Percentiles rank a stretch among this genome's conserved stretches.
phyloP scores from a whole-genome alignment of 2,888 invertebrate genomes.

The Stictocephala bisonia region DNA sequence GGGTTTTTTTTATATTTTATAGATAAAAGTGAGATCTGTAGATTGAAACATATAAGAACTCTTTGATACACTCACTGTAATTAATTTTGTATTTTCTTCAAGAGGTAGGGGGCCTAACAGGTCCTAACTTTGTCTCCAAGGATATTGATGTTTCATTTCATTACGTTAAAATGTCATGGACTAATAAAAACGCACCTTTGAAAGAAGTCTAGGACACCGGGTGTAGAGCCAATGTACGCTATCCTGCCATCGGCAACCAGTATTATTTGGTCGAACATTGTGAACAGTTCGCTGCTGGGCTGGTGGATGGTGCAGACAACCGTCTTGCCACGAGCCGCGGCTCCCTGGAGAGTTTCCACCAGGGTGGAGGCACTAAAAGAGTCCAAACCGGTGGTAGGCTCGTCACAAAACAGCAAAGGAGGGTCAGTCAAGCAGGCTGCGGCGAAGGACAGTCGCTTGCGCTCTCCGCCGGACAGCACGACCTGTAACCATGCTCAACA shows the following conservation, averaged over 20 bases:
- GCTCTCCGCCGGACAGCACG: conserved; percentile 91
- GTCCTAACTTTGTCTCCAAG: no score
- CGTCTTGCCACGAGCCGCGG: conserved; percentile 75
- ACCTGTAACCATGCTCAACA: conserved; percentile 50
- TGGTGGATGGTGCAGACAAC: conserved; percentile 95
- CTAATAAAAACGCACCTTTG: conserved; percentile 75
- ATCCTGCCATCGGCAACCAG: conserved; percentile 89
- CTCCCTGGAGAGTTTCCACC: conserved; percentile 75
- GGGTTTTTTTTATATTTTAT: no score
- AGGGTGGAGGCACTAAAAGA: conserved; percentile 92
- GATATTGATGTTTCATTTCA: no score
- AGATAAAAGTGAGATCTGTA: no score
- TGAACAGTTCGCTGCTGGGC: conserved; percentile 88
- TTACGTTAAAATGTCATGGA: no score
- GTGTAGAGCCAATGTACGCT: conserved; percentile 79
- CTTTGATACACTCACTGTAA: no score
- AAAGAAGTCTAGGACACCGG: conserved; percentile 75
- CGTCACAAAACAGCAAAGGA: conserved; percentile 92
- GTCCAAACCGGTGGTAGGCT: conserved; percentile 91
- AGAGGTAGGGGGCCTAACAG: no score
- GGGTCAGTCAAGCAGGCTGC: conserved; percentile 93
- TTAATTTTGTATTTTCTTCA: no score
- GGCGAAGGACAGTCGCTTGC: conserved; percentile 92
- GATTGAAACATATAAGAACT: no score
- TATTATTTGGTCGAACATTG: conserved; percentile 83